Evolutionary conservation across 2,888 invertebrate species (phyloP).

Genomic region (Gari tellinella): DNA sequence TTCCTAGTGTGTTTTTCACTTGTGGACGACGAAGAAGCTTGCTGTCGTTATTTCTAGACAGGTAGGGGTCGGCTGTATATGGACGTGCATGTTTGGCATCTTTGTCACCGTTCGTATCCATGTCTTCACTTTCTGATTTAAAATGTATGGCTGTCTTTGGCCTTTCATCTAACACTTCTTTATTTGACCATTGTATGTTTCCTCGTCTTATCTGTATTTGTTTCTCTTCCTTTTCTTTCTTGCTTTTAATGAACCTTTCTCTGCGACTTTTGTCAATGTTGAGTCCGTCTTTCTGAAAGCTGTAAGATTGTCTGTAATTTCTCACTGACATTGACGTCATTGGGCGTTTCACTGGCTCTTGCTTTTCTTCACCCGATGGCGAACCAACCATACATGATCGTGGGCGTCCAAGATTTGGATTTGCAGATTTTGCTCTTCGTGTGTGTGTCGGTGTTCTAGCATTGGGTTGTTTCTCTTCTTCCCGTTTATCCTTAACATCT

Average conservation of each 20-base stretch:
- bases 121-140: too few relatives aligned
- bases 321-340: conserved; percentile 36
- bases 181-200: too few relatives aligned
- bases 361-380: neutral
- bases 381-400: conserved; percentile 26
- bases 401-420: neutral
- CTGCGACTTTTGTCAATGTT: conserved; percentile 32
- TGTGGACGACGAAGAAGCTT: too few relatives aligned
- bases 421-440: neutral
- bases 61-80: too few relatives aligned
- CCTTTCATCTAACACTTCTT: neutral
- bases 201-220: neutral
- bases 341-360: conserved; percentile 8
- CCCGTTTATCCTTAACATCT: conserved; percentile 37
- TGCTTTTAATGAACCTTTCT: conserved; percentile 26
- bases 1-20: too few relatives aligned
- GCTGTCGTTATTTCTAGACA: too few relatives aligned
- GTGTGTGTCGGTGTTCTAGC: neutral
- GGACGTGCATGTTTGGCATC: too few relatives aligned
- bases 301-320: conserved; percentile 50
- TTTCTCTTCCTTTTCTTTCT: conserved; percentile 9
- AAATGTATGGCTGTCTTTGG: neutral
- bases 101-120: too few relatives aligned
- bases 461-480: neutral
- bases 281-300: conserved; percentile 48